These are phyloP conservation scores for Clinocottus analis DNA, from an alignment of 2,113 vertebrate genomes.

Conservation along the genomic window DNA sequence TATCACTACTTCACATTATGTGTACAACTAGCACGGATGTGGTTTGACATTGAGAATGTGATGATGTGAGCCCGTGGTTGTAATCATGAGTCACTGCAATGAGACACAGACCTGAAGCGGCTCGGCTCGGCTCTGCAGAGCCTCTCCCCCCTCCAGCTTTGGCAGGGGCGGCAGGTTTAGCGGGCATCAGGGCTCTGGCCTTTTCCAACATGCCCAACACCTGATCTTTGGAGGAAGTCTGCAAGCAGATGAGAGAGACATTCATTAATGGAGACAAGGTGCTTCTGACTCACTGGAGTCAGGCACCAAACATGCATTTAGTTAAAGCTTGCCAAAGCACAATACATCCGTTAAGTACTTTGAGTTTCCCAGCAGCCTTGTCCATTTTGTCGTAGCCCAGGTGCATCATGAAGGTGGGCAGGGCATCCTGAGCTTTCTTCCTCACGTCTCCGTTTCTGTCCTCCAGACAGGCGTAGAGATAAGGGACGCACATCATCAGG, in stretches of 20 bases:
- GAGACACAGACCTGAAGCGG: conserved; percentile 82
- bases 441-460: conserved; percentile 97
- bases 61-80: background rate
- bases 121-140: conserved; percentile 76
- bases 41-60: background rate
- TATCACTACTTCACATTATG: background rate
- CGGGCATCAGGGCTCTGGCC: conserved; percentile 93
- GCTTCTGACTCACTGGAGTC: too few relatives aligned
- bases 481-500: conserved; percentile 89
- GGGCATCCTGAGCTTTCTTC: conserved; percentile 95
- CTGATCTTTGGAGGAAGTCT: conserved; percentile 98
- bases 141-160: conserved; percentile 83
- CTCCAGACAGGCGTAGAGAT: conserved; percentile 93
- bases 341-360: conserved; percentile 80
- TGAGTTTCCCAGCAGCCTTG: conserved; percentile 94
- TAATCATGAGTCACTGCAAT: background rate
- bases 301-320: background rate
- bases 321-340: background rate
- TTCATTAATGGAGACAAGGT: background rate
- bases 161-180: conserved; percentile 88
- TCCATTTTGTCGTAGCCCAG: conserved; percentile 96
- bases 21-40: background rate
- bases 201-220: conserved; percentile 95
- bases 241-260: conserved; percentile 14
- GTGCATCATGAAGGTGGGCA: conserved; percentile 99